Base-by-base conservation (phyloP, 2,888 invertebrate genomes). In the Ormyrus thymus region DNA sequence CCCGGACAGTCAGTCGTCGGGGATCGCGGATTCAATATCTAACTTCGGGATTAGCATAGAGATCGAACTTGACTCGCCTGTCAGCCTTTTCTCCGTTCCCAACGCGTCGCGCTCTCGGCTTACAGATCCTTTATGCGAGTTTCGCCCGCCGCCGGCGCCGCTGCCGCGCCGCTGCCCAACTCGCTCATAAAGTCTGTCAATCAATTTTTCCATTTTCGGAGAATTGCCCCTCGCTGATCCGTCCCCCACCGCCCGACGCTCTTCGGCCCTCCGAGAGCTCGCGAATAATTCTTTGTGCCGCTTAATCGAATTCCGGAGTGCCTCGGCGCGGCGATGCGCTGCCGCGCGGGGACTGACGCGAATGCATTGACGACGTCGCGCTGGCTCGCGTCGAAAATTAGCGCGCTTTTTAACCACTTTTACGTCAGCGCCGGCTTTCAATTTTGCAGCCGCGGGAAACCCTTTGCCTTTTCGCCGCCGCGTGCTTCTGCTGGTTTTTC, bases 11-110 rank as follows among this genome's bases (percentile, higher is more conserved):
- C n/a, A 70, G 11, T 56, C 58, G 59, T 45, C 77, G 43, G 29
- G 61, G 58, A 79, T 79, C 71, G 81, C 83, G 82, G 83, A 84
- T 85, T 84, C 85, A 85, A 85, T 85, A 85, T 84, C 84, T 81
- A 83, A 82, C 84, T 83, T 83, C 62, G 61, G 81, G 74, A 85
- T 85, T 85, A 85, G 84, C 85, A 85, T 85, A 85, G 84, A 85
- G 84, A 85, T 85, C 84, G 85, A 85, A 84, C 83, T 76, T 66
- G 62, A 64, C 78, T 70, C 65, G 68, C 76, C n/a, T 55, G 61
- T 29, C 68, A 70, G 61, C 61, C 62, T 81, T 72, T 66, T 68
- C 76, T 71, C 70, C 53, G 69, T 76, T 76, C 68, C 71, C 70
- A n/a, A 6, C 64, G 64, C 74, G 70, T 75, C 69, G 64, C n/a